Percentiles rank a stretch among this genome's conserved stretches.
Conservation (phyloP, 2,113 vertebrate genomes). For the Pelvicachromis taeniatus region DNA sequence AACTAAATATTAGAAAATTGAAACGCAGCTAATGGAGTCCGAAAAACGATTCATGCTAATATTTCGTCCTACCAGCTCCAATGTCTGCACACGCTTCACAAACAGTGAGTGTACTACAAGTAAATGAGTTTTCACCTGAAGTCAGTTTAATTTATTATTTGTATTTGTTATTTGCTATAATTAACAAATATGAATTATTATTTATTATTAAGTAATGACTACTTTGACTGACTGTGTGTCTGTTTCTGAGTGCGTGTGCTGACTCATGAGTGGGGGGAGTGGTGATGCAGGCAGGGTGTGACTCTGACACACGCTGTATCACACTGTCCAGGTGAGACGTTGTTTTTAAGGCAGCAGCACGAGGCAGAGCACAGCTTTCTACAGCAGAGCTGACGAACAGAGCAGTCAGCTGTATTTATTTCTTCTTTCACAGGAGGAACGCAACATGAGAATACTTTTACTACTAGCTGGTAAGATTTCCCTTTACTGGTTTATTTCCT, state of each 20-base stretch:
- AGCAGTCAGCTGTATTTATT: not conserved
- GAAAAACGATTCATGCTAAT: not conserved
- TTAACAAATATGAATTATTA: not conserved
- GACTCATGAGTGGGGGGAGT: conserved; percentile 60
- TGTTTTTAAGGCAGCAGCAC: conserved; percentile 68
- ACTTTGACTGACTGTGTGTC: not conserved
- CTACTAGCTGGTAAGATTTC: conserved; percentile 62
- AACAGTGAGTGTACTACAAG: not conserved
- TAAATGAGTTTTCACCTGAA: not conserved
- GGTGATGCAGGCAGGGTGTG: conserved; percentile 76
- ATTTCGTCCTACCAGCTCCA: not conserved
- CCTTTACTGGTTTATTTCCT: not conserved
- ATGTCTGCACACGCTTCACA: not conserved
- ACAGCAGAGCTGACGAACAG: not conserved
- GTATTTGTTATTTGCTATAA: not conserved
- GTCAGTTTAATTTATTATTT: not conserved
- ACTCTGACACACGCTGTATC: conserved; percentile 81
- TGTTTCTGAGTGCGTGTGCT: conserved; percentile 24
- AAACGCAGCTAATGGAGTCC: not conserved
- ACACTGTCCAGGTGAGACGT: conserved; percentile 74
- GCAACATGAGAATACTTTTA: conserved; percentile 54
- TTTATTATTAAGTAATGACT: not conserved
- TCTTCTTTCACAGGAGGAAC: not conserved
- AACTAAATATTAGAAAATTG: not conserved
- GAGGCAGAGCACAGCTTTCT: not conserved